Evolutionary conservation across 1,140 invertebrate species (phyloP).

Genomic region (Cataglyphis hispanica): DNA sequence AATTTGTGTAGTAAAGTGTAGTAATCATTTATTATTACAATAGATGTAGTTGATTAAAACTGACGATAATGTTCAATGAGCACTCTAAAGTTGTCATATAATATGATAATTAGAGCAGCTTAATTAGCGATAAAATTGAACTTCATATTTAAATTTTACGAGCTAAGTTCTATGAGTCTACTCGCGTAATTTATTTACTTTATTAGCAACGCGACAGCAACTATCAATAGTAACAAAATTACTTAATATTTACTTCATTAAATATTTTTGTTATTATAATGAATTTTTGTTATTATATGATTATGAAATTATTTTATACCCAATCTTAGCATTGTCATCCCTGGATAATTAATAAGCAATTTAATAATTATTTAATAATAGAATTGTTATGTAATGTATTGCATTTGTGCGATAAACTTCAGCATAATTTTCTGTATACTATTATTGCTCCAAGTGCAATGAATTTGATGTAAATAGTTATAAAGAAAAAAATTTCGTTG

Average conservation of each 20-base stretch:
- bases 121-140: not conserved
- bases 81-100: conserved; percentile 1
- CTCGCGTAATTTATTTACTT: conserved; percentile 1
- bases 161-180: not conserved
- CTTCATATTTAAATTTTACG: not conserved
- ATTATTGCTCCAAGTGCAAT: conserved; percentile 42
- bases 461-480: conserved; percentile 42
- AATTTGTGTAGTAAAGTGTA: not conserved
- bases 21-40: not conserved
- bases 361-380: conserved; percentile 22
- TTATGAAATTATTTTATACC: not conserved
- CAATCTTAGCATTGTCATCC: not conserved
- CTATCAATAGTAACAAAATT: conserved; percentile 8
- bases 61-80: not conserved
- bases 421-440: conserved; percentile 8
- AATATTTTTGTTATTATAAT: not conserved
- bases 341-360: not conserved
- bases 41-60: not conserved
- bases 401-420: not conserved
- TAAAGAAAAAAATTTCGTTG: conserved; percentile 25
- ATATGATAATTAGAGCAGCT: not conserved
- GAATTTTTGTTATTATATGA: not conserved
- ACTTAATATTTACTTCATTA: not conserved
- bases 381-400: conserved; percentile 13
- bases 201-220: not conserved